Conservation (phyloP, 2,888 invertebrate genomes). For the Pegoplata infirma region DNA sequence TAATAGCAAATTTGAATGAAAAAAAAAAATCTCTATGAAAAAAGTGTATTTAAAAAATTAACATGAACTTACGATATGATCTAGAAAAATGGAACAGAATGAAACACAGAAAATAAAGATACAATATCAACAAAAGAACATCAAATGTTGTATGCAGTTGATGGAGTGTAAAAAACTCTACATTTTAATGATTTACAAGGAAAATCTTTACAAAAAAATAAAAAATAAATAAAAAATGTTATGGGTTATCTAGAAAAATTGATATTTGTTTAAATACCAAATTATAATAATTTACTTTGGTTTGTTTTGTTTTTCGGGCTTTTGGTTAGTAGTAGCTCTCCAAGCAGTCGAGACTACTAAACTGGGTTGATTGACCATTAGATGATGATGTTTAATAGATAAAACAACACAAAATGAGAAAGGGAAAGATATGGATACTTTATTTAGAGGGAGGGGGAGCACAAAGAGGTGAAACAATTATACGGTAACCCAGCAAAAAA, state of each 20-base stretch:
- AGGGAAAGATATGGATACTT: background rate
- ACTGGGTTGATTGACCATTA: conserved; percentile 47
- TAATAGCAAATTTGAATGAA: background rate
- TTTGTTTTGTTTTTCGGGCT: background rate
- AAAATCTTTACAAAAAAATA: conserved; percentile 28
- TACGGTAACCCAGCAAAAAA: no score
- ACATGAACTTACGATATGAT: conserved; percentile 37
- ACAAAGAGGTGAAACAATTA: no score
- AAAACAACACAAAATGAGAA: conserved; percentile 16
- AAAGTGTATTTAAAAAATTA: conserved; percentile 29
- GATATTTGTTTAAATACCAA: conserved; percentile 24
- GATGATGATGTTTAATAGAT: conserved; percentile 12
- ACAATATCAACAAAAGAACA: background rate
- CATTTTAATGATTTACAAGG: conserved; percentile 41
- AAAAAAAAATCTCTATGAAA: background rate
- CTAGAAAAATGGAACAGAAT: conserved; percentile 13
- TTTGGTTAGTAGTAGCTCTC: background rate
- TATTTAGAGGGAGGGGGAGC: no score
- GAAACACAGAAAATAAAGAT: background rate
- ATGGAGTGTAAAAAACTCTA: background rate
- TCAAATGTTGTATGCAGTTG: background rate
- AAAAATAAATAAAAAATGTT: no score
- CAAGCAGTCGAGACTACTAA: background rate
- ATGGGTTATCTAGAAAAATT: conserved; percentile 33
- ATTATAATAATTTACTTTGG: conserved; percentile 29